Base-by-base conservation (phyloP, 2,888 invertebrate species). In the Lydus trimaculatus region DNA sequence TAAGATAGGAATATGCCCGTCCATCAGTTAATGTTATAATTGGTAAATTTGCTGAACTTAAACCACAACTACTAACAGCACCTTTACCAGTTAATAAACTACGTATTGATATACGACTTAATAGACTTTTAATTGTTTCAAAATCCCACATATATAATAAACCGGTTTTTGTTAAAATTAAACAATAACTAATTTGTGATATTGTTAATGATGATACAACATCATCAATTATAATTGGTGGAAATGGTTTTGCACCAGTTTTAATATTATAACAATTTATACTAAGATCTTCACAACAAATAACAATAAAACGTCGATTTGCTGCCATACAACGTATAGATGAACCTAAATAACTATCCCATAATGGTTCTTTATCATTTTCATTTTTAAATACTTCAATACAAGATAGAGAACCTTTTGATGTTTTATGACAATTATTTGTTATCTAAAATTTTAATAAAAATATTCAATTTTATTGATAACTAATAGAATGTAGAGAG, bases 11-110 rank as follows among this genome's bases (percentile, higher is more conserved):
- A 81, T 93, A 97, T 2, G 95, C 93, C 82, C 92, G 91, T 28
- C 95, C 95, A 81, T 93, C 95, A 36, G 92, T 92, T 39, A 97
- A 88, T n/a, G 93, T 90, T 73, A 98, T 88, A 81, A 96, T 88
- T 0, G 97, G 96, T 81, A 92, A 90, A 72, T 94, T 91, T 15
- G 92, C 87, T 78, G 81, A 85, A 75, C 83, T 86, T 77, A 90
- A 88, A 66, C 88, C 89, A 80, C 87, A 90, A 72, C 87, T 89
- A 69, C 87, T 89, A 28, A 88, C 90, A 71, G 86, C 86, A 61
- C 89, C 89, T 75, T 87, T 88, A 56, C 85, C 87, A 0, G 89
- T 84, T 61, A 90, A 82, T 13, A 93, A 83, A 69, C 89, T 88
- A 72, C 91, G 86, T 73, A 91, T 88, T 73, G 89, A 89, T 20